Evolutionary conservation across 2,113 vertebrate species (phyloP).

Genomic region (Larimichthys polyactis): DNA sequence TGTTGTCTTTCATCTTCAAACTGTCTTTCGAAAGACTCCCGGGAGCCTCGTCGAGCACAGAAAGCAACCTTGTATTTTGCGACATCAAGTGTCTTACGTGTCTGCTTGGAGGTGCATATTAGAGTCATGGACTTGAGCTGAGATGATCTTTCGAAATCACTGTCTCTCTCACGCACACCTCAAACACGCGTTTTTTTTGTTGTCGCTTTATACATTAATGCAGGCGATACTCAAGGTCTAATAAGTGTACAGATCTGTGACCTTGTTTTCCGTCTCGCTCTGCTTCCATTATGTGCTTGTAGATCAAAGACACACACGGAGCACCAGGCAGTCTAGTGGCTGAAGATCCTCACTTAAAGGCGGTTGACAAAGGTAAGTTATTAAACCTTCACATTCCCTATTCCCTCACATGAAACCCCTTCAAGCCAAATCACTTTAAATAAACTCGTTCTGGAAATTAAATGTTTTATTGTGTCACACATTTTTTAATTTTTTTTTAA

Average conservation of each 20-base stretch:
- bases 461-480: background rate
- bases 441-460: background rate
- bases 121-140: slow-evolving; percentile 55
- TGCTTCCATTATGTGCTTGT: slow-evolving; percentile 62
- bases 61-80: slow-evolving; percentile 56
- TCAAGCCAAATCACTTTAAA: background rate
- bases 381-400: slow-evolving; percentile 25
- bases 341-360: slow-evolving; percentile 72
- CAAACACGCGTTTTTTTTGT: background rate
- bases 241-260: slow-evolving; percentile 61
- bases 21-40: slow-evolving; percentile 55
- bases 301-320: slow-evolving; percentile 74
- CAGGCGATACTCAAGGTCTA: slow-evolving; percentile 54
- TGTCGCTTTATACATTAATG: slow-evolving; percentile 46
- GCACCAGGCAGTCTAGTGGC: slow-evolving; percentile 35
- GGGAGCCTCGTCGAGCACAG: slow-evolving; percentile 56
- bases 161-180: background rate
- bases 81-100: slow-evolving; percentile 54
- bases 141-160: slow-evolving; percentile 46
- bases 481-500: background rate
- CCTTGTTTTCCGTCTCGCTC: slow-evolving; percentile 73
- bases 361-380: slow-evolving; percentile 75
- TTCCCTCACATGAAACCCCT: background rate
- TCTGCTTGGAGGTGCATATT: slow-evolving; percentile 62
- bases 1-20: slow-evolving; percentile 77